phyloP scores from a whole-genome alignment of 2,888 invertebrate genomes.

The Trissonchulus latispiculum region DNA sequence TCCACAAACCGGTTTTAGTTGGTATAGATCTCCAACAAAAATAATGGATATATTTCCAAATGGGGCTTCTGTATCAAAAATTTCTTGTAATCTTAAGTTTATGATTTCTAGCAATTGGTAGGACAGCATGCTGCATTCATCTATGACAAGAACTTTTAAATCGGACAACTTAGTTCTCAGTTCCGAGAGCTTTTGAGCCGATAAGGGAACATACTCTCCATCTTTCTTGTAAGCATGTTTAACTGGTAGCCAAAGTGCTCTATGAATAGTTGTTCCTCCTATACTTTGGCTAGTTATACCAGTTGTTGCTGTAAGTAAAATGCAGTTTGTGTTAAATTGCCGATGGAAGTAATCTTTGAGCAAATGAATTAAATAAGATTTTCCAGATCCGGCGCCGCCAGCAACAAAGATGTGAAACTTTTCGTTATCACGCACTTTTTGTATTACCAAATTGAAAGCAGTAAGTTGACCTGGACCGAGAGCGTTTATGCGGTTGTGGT shows the following conservation, averaged over 20 bases:
- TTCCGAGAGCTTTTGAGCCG: neutral
- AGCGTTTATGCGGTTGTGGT: neutral
- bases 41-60: neutral
- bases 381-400: neutral
- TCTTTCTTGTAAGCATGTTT: neutral
- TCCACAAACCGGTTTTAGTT: conserved; percentile 3
- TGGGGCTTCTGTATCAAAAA: neutral
- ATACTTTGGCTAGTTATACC: neutral
- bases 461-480: no score
- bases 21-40: conserved; percentile 8
- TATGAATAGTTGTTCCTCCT: neutral
- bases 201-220: neutral
- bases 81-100: conserved; percentile 6
- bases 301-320: neutral
- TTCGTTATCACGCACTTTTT: neutral
- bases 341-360: neutral
- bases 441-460: no score
- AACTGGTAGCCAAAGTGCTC: neutral
- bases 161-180: neutral
- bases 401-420: neutral
- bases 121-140: conserved; percentile 12
- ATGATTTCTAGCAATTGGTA: neutral
- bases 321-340: neutral
- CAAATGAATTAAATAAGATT: neutral
- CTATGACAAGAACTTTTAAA: neutral